A percentile compares a stretch with the other conserved stretches of the same genome.
These are phyloP conservation scores for Andrena bucephala DNA, from an alignment of 2,888 invertebrate genomes.

Conservation along the genomic window DNA sequence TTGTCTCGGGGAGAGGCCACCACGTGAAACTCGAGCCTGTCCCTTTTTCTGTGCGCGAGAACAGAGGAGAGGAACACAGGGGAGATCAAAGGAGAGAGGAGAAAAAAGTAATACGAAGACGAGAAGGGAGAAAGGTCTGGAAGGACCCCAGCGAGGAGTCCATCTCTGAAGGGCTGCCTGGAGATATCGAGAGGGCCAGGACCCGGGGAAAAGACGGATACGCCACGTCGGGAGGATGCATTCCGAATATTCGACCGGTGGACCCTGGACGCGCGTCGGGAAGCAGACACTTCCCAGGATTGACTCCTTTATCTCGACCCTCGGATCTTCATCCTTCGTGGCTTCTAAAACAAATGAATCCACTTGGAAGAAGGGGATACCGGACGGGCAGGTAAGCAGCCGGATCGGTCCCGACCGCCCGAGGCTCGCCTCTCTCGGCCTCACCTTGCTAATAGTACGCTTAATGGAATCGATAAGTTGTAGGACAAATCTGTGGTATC, in stretches of 20 bases:
- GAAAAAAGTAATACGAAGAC: constrained; percentile 12
- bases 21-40: constrained; percentile 75
- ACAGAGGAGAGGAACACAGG: constrained; percentile 17
- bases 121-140: constrained; percentile 21
- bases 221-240: constrained; percentile 35
- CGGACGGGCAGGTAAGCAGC: constrained; percentile 57
- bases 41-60: constrained; percentile 57
- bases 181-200: constrained; percentile 44
- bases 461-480: constrained; percentile 81
- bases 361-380: constrained; percentile 56
- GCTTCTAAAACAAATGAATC: constrained; percentile 75
- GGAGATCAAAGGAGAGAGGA: constrained; percentile 21
- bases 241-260: constrained; percentile 60
- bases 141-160: constrained; percentile 23
- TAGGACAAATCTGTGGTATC: constrained; percentile 75
- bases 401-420: constrained; percentile 1
- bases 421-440: background rate
- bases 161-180: constrained; percentile 8
- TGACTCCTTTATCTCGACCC: constrained; percentile 69
- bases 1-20: constrained; percentile 51
- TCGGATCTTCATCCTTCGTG: constrained; percentile 57
- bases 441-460: constrained; percentile 73
- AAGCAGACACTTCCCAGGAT: constrained; percentile 44
- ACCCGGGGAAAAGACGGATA: constrained; percentile 55
- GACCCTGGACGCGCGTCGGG: constrained; percentile 25